Evolutionary conservation across 2,888 invertebrate species (phyloP), one percentile per base, ranked within the genome.

Genomic region (Cybosia mesomella): DNA sequence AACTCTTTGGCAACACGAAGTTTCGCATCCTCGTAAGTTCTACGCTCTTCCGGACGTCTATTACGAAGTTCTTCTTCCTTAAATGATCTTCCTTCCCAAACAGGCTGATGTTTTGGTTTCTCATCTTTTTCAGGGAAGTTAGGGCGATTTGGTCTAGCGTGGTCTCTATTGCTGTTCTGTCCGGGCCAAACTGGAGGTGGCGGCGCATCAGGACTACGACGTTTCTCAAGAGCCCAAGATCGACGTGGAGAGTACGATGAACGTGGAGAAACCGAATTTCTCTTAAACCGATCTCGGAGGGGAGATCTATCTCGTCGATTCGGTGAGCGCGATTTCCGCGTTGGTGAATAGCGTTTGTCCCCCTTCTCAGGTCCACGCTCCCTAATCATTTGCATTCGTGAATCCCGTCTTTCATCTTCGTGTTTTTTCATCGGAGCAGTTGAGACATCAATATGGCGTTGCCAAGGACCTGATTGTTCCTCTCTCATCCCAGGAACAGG

Each of bases 211-310:
- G 93, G 91, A 70, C 92, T 92, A 65, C 82, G 79, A 5, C 92
- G 89, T 73, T 93, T 93, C 70, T 94, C 94, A 1, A 92, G 78
- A 0, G 92, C 93, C 94, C 94, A 94, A 0, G 94, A 93, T 1
- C 94, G 91, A 7, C 92, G 85, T 22, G 93, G 93, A 0, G 92
- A 92, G 22, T 87, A 85, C 1, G 83, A 80, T 1, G 85, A 86
- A 5, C 81, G 76, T 0, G 92, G 91, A 0, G 93, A 92, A 0
- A 89, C 90, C 0, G 93, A 93, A 66, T 89, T 89, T 7, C 90
- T 86, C 68, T 87, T 88, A 72, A 79, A 89, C n/a, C 89, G 89
- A 53, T 91, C 92, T 57, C 88, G 82, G 8, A 87, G 53, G 0
- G 92, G 92, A 5, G 92, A 92, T 1, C 91, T 85, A 2, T 90